Base-by-base conservation (phyloP, 1,140 invertebrate species). In the Tribolium madens region DNA sequence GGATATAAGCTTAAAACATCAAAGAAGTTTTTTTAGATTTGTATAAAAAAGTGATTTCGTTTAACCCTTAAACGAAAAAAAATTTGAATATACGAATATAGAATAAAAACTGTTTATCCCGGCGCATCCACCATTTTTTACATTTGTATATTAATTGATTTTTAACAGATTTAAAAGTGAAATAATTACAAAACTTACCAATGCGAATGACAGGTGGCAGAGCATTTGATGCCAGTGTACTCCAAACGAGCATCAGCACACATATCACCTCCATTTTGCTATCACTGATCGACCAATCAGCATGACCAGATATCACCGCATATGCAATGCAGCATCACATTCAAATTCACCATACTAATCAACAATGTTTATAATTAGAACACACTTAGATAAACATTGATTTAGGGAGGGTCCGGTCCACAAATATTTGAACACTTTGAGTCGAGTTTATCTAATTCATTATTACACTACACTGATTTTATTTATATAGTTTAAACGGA, bases 191-290 rank as follows among this genome's bases (percentile, higher is more conserved):
- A 3, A 33, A 87, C 88, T 89, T 81, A 92, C 91, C 90, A 82
- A 92, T 91, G 86, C 90, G 89, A 83, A 92, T 89, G 78, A 92
- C 90, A 52, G 90, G 90, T 77, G 90, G 90, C 76, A 91, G 82
- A 26, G 89, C 88, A 21, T 84, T 86, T 9, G 85, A 87, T 60
- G 82, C 83, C 12, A 79, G 17, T 5, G 78, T 57, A 78, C 77
- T 78, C 42, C 84, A 85, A 77, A 87, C 79, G 77, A 88, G 77
- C 53, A 80, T 46, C 53, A 81, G 53, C 46, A 78, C 64, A 74
- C 76, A n/a, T 60, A 60, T 53, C 50, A 75, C 70, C 53, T 14
- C 73, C 78, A 79, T 76, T 73, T 21, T 57, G 53, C 26, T 26
- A 50, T 64, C 57, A 73, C 69, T 15, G 21, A 73, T 50, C 42